Conservation (phyloP, 2,888 invertebrate genomes). For the Lepidonotus clava region DNA sequence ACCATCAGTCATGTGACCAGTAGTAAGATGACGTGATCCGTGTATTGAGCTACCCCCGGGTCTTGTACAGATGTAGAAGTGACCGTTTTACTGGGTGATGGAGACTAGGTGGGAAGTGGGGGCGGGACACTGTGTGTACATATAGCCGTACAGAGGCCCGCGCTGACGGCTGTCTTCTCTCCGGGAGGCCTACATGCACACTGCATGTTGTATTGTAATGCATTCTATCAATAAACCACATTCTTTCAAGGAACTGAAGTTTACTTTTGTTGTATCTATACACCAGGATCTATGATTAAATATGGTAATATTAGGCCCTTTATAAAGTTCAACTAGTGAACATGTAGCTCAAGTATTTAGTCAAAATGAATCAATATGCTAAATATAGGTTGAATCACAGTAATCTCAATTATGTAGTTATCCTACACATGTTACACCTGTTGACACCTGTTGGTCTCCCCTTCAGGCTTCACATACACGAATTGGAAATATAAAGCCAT, state of each 20-base stretch:
- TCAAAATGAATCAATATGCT: too few relatives aligned
- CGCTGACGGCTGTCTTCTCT: not conserved
- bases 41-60: not conserved
- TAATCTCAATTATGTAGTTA: too few relatives aligned
- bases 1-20: not conserved
- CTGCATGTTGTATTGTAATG: constrained; percentile 44
- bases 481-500: too few relatives aligned
- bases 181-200: constrained; percentile 27
- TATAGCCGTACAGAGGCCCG: not conserved
- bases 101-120: not conserved
- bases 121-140: not conserved
- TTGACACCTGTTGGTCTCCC: too few relatives aligned
- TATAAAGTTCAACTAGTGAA: too few relatives aligned
- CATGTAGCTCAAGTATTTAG: too few relatives aligned
- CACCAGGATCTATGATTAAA: too few relatives aligned
- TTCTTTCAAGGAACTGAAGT: constrained; percentile 45
- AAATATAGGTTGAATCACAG: too few relatives aligned
- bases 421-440: too few relatives aligned
- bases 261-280: too few relatives aligned
- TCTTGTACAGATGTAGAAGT: not conserved
- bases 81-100: not conserved
- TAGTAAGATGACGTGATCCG: not conserved
- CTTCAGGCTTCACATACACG: too few relatives aligned
- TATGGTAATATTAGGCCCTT: too few relatives aligned
- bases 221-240: constrained; percentile 47